Conservation (phyloP, 2,113 vertebrate genomes). For the Rana temporaria region DNA sequence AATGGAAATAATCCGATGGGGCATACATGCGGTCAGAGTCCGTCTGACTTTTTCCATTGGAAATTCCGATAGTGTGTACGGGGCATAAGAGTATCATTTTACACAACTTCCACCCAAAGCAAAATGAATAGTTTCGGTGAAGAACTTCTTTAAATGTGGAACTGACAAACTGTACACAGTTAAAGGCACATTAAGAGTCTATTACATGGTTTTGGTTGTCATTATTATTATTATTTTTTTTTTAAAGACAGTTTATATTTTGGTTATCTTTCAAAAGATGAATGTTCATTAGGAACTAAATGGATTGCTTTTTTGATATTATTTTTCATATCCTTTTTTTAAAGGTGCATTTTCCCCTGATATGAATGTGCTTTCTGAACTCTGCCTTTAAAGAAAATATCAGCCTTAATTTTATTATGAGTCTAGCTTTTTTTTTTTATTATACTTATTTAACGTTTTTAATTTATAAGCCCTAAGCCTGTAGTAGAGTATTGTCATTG, state of each 20-base stretch:
- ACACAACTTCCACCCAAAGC: too few species aligned
- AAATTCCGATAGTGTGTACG: too few species aligned
- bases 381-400: constrained; percentile 5
- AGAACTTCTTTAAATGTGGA: neutral
- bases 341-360: constrained; percentile 16
- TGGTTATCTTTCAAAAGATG: neutral
- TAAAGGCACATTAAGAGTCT: neutral
- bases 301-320: neutral
- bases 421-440: too few species aligned
- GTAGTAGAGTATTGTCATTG: neutral
- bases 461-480: neutral
- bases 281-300: neutral
- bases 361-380: neutral
- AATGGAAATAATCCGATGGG: too few species aligned
- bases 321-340: neutral
- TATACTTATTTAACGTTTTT: too few species aligned
- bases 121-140: too few species aligned
- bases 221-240: neutral
- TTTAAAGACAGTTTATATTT: neutral
- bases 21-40: too few species aligned
- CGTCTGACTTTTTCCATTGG: too few species aligned
- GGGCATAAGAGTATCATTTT: too few species aligned
- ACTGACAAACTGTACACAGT: neutral
- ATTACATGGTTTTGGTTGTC: too few species aligned
- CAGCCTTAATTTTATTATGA: neutral